Evolutionary conservation across 2,888 invertebrate genomes (phyloP).

Genomic region (Eupeodes latifasciatus): DNA sequence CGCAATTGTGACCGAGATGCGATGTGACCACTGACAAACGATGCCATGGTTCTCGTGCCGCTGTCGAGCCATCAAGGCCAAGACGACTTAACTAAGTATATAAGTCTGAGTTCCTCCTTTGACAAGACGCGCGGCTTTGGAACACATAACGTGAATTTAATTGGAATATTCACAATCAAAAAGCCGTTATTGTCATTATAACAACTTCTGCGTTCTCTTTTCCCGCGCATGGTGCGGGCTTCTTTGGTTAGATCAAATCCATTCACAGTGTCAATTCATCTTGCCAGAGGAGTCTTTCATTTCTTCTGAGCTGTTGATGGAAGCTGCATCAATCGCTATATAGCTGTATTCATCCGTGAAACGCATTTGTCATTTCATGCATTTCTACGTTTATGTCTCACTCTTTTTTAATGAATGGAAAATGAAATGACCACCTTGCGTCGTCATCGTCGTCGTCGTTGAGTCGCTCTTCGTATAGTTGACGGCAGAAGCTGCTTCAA

Average conservation of each 20-base stretch:
- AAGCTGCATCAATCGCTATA: neutral
- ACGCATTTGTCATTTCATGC: constrained; percentile 72
- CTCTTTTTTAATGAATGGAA: constrained; percentile 72
- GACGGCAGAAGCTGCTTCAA: neutral
- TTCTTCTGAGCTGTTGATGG: neutral
- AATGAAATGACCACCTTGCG: constrained; percentile 69
- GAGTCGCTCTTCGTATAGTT: neutral
- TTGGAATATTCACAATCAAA: constrained; percentile 68
- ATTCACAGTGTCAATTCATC: constrained; percentile 66
- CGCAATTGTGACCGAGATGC: neutral
- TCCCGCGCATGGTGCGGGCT: neutral
- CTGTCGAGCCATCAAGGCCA: constrained; percentile 18
- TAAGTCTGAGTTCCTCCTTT: constrained; percentile 2
- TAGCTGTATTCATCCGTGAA: neutral
- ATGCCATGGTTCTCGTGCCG: constrained; percentile 1
- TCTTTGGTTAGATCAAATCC: neutral
- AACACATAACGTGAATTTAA: constrained; percentile 68
- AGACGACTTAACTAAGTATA: constrained; percentile 32
- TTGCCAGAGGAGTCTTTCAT: constrained; percentile 15
- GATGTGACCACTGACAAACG: too few species aligned
- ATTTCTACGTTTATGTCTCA: constrained; percentile 72
- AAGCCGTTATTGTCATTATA: constrained; percentile 64
- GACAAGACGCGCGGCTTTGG: constrained; percentile 61
- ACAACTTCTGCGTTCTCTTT: constrained; percentile 13
- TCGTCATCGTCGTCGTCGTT: constrained; percentile 16